Evolutionary conservation across 2,113 vertebrate genomes (phyloP), one percentile per base, ranked within the genome.

Genomic region (Saccopteryx leptura): DNA sequence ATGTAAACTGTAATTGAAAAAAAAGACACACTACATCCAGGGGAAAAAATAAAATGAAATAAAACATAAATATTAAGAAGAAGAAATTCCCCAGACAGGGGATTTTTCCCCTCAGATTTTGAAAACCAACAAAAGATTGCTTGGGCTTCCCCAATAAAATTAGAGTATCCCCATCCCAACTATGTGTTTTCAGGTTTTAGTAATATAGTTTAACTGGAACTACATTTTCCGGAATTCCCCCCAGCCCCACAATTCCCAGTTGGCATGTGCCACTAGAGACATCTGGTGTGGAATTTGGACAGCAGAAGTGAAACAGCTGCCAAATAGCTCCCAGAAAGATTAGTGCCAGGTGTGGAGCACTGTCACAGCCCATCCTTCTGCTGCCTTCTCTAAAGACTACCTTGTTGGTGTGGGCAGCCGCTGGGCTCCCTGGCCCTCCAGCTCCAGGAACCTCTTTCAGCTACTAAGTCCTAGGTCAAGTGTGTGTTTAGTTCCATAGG

Each of bases 321-420:
- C 11, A 10, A 19, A 58, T 48, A 18, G 23, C 14, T 46, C 81
- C 82, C 13, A 11, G 0, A 1, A 1, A 2, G 54, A 74, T 14
- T 26, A 18, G 19, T 23, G 17, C 39, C 46, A 31, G 76, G 28
- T 10, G 2, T 14, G 13, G 24, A 33, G 58, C 14, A 13, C 65
- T 2, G 8, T 13, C 10, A 5, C 60, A 6, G 31, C n/a, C 56
- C 69, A 46, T 5, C 28, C 28, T 60, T 65, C 24, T 4, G 8
- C 21, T 26, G 56, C n/a, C 14, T 72, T 39, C 17, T 17, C 28
- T 58, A 33, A 13, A 12, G 31, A 21, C 21, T 48, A 6, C 15
- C 9, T 72, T 39, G 15, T 2, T 52, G 10, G 18, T 23, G 48
- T 81, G 63, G n/a, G 31, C 71, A 56, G 58, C 72, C 50, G 1